Percentiles rank a stretch among this genome's conserved stretches.
These are phyloP conservation scores for Chrysaora quinquecirrha DNA, from an alignment of 30 jellyfish, hydroid and myxozoan genomes.

Conservation along the genomic window DNA sequence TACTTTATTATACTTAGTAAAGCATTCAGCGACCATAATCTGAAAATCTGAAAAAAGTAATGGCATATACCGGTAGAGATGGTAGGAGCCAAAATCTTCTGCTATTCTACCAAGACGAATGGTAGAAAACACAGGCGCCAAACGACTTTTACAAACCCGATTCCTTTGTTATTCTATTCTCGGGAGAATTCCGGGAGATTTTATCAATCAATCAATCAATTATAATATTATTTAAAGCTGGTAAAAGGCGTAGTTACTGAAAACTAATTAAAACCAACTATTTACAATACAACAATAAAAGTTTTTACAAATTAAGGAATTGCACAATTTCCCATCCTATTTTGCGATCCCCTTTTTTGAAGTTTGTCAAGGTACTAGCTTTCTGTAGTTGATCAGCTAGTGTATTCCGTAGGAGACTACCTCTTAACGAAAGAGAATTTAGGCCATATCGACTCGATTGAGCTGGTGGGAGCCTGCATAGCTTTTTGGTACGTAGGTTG, in stretches of 20 bases:
- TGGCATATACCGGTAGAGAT: too few species aligned
- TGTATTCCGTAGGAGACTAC: too few species aligned
- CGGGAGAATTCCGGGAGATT: too few species aligned
- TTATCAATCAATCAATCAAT: too few species aligned
- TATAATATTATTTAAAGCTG: background rate
- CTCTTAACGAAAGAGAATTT: constrained; percentile 8
- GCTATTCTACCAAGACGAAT: too few species aligned
- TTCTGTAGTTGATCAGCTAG: background rate
- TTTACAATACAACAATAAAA: constrained; percentile 1
- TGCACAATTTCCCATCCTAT: constrained; percentile 4
- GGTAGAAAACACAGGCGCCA: too few species aligned
- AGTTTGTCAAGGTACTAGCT: constrained; percentile 10
- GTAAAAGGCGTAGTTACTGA: background rate
- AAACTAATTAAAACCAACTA: constrained; percentile 13
- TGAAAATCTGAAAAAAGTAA: too few species aligned
- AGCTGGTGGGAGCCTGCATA: background rate
- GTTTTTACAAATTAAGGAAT: background rate
- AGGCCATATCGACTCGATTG: background rate
- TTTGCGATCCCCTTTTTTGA: constrained; percentile 18
- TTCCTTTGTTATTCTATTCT: too few species aligned
- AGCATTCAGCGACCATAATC: too few species aligned
- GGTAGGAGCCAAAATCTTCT: too few species aligned
- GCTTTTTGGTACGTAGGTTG: background rate
- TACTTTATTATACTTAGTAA: too few species aligned
- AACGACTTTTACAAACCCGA: too few species aligned